Conservation (phyloP, 2,797 vertebrate genomes). For the Sebastes taczanowskii region DNA sequence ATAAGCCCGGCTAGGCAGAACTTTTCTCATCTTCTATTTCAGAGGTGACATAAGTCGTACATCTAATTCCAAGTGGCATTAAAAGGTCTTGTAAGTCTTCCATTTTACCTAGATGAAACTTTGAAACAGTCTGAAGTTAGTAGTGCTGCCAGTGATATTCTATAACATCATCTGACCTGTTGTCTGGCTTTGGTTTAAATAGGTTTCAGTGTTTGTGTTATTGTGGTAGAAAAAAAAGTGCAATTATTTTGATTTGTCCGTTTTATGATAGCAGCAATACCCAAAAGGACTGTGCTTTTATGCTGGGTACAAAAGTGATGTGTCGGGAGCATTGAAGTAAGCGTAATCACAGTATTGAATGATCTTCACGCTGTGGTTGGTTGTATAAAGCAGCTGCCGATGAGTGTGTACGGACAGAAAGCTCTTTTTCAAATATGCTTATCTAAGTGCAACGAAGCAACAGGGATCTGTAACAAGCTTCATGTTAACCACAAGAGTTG, state of each 20-base stretch:
- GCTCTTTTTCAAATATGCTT: neutral
- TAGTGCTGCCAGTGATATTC: neutral
- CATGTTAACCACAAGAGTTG: neutral
- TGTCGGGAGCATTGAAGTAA: constrained; percentile 14
- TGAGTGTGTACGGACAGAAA: neutral
- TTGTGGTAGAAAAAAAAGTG: neutral
- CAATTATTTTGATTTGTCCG: neutral
- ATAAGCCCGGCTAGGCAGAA: constrained; percentile 22
- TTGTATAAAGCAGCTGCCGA: neutral
- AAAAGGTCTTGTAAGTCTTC: constrained; percentile 22
- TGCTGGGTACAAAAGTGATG: constrained; percentile 15
- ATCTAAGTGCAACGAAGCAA: neutral
- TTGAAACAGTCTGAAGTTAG: constrained; percentile 7
- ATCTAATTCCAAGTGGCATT: constrained; percentile 16
- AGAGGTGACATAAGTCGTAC: constrained; percentile 22
- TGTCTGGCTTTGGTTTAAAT: neutral
- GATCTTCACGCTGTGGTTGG: neutral
- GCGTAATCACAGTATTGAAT: constrained; percentile 15
- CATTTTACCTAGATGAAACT: constrained; percentile 22
- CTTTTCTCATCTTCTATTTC: constrained; percentile 26
- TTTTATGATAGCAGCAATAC: neutral
- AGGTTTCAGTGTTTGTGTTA: constrained; percentile 6
- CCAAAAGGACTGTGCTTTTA: neutral
- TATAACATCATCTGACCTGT: neutral
- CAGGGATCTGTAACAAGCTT: constrained; percentile 11